These are phyloP conservation scores for Semotilus atromaculatus DNA, from an alignment of 2,797 vertebrate species.

Conservation along the genomic window DNA sequence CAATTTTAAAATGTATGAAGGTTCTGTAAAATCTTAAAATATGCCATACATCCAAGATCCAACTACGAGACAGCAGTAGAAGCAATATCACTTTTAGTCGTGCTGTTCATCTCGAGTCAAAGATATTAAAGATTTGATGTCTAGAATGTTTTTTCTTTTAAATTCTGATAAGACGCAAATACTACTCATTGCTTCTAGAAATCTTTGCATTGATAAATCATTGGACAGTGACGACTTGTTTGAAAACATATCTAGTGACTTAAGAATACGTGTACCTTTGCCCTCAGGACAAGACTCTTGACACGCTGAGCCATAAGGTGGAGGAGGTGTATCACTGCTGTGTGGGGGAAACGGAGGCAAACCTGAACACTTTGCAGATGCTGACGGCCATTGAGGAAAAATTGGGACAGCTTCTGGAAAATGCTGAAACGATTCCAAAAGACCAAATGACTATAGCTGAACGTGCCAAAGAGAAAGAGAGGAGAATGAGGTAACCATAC, in stretches of 20 bases:
- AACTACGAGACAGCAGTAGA: background rate
- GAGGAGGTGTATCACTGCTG: constrained; percentile 83
- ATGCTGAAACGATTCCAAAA: constrained; percentile 80
- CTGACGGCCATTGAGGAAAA: constrained; percentile 83
- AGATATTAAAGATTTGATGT: background rate
- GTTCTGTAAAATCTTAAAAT: background rate
- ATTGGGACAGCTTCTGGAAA: constrained; percentile 81
- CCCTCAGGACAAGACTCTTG: constrained; percentile 82
- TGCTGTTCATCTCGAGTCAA: background rate
- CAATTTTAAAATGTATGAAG: background rate
- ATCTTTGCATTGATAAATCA: background rate
- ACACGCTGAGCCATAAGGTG: constrained; percentile 82
- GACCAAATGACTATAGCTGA: constrained; percentile 75
- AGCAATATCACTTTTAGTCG: background rate
- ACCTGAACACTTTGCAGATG: constrained; percentile 85
- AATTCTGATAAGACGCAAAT: background rate
- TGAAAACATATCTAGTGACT: background rate
- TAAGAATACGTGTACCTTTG: background rate
- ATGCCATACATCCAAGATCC: background rate
- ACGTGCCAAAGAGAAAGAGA: constrained; percentile 86
- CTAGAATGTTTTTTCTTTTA: background rate
- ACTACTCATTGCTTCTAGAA: background rate
- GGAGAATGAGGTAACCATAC: constrained; percentile 77
- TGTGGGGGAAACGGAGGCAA: constrained; percentile 77
- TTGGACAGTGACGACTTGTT: background rate